Conservation (phyloP, 2,113 vertebrate species). For the Pipa parva region DNA sequence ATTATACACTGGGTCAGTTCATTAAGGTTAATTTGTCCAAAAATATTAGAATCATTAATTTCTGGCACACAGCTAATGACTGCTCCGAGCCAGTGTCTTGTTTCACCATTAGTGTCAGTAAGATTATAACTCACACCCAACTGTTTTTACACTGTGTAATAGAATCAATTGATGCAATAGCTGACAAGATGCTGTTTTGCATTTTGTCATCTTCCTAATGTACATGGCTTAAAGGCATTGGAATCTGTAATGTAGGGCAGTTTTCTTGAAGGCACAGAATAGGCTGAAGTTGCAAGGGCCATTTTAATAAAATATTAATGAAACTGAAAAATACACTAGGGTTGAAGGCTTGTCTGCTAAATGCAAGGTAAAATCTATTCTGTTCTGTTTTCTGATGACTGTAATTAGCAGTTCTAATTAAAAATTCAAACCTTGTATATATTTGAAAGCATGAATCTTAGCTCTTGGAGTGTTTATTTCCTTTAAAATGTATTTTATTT, state of each 20-base stretch:
- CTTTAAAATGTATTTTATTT: conserved; percentile 99
- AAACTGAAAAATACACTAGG: conserved; percentile 97
- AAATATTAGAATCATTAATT: conserved; percentile 99
- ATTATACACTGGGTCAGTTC: conserved; percentile 72
- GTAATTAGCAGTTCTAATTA: conserved; percentile 99
- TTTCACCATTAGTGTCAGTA: conserved; percentile 98
- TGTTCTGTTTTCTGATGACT: conserved; percentile 97
- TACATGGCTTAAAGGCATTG: conserved; percentile 89
- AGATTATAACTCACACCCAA: conserved; percentile 98
- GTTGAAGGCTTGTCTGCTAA: conserved; percentile 88
- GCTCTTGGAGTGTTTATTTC: conserved; percentile 91
- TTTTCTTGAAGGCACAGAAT: conserved; percentile 88
- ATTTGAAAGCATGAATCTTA: conserved; percentile 99
- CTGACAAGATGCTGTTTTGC: conserved; percentile 86
- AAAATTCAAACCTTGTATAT: conserved; percentile 99
- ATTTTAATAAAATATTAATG: conserved; percentile 99
- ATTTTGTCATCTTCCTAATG: conserved; percentile 95
- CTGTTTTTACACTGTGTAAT: conserved; percentile 95
- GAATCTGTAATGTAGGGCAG: conserved; percentile 95
- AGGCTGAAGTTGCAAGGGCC: conserved; percentile 97
- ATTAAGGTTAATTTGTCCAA: conserved; percentile 83
- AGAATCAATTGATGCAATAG: conserved; percentile 93
- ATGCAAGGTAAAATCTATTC: conserved; percentile 96
- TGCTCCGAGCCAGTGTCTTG: conserved; percentile 88
- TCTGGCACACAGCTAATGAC: conserved; percentile 88